phyloP scores from a whole-genome alignment of 2,888 invertebrate species.

The Axea sp. region DNA sequence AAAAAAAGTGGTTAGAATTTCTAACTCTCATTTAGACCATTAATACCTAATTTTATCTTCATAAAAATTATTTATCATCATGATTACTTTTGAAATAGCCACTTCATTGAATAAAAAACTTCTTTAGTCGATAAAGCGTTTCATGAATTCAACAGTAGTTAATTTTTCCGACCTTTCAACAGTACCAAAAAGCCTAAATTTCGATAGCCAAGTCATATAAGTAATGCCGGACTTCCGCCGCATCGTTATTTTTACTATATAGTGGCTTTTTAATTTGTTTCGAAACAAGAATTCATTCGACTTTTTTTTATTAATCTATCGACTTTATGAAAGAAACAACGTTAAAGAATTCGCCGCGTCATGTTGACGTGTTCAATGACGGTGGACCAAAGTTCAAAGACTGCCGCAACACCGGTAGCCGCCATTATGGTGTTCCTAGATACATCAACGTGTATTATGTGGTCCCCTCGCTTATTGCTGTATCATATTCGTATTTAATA shows the following conservation, averaged over 20 bases:
- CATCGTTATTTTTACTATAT: background rate
- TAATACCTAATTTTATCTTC: too few species aligned
- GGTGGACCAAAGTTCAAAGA: constrained; percentile 65
- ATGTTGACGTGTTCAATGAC: constrained; percentile 57
- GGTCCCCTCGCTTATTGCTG: constrained; percentile 25
- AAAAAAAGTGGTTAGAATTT: too few species aligned
- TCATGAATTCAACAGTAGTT: too few species aligned
- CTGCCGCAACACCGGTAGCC: constrained; percentile 71
- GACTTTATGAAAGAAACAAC: constrained; percentile 51
- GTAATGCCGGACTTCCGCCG: constrained; percentile 41
- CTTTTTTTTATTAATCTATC: constrained; percentile 53
- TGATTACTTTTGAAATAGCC: too few species aligned
- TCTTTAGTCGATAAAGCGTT: too few species aligned
- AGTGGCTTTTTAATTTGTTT: constrained; percentile 51
- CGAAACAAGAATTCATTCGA: constrained; percentile 52
- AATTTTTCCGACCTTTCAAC: too few species aligned
- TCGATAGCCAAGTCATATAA: constrained; percentile 1
- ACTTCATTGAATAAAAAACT: too few species aligned
- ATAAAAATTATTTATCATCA: too few species aligned
- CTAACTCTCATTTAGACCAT: too few species aligned
- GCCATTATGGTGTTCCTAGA: constrained; percentile 60
- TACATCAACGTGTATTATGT: constrained; percentile 36
- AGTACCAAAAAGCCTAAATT: background rate
- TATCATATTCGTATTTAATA: constrained; percentile 32
- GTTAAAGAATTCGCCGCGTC: constrained; percentile 59